Evolutionary conservation across 2,888 invertebrate species (phyloP).

Genomic region (Gnatocerus cornutus): DNA sequence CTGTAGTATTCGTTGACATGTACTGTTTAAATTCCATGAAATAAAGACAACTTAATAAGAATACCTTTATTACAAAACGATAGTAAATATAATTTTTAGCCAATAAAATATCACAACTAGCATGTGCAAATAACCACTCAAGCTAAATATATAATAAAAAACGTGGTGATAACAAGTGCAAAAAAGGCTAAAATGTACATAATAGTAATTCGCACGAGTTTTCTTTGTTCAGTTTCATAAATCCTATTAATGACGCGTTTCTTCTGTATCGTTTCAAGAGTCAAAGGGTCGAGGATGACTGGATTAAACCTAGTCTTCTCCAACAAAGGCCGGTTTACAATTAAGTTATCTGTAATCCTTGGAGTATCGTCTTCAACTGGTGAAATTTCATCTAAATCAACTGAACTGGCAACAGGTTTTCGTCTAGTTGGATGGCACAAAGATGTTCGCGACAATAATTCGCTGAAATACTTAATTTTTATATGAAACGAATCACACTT

Average conservation of each 20-base stretch:
- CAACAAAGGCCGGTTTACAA: slow-evolving; percentile 39
- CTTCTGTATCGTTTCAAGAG: slow-evolving; percentile 72
- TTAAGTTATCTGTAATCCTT: slow-evolving; percentile 30
- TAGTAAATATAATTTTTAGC: slow-evolving; percentile 1
- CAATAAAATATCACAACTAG: slow-evolving; percentile 18
- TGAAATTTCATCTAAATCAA: slow-evolving; percentile 67
- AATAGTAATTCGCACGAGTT: slow-evolving; percentile 74
- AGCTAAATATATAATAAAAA: slow-evolving; percentile 74
- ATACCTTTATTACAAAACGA: slow-evolving; percentile 33
- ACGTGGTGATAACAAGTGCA: slow-evolving; percentile 72
- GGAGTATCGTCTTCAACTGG: slow-evolving; percentile 62
- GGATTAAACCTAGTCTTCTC: slow-evolving; percentile 52
- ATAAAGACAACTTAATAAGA: slow-evolving; percentile 30
- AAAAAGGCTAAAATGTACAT: slow-evolving; percentile 75
- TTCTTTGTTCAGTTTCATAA: slow-evolving; percentile 70
- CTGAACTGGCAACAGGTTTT: slow-evolving; percentile 37
- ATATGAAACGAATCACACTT: slow-evolving; percentile 16
- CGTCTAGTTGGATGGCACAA: slow-evolving; percentile 11
- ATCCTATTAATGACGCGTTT: slow-evolving; percentile 61
- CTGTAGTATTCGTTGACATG: slow-evolving; percentile 16
- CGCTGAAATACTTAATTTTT: slow-evolving; percentile 28
- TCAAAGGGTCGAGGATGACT: slow-evolving; percentile 72
- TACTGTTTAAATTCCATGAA: slow-evolving; percentile 23
- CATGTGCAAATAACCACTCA: slow-evolving; percentile 57
- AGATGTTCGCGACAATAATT: slow-evolving; percentile 45